Evolutionary conservation across 2,113 vertebrate genomes (phyloP).

Genomic region (Caracal caracal): DNA sequence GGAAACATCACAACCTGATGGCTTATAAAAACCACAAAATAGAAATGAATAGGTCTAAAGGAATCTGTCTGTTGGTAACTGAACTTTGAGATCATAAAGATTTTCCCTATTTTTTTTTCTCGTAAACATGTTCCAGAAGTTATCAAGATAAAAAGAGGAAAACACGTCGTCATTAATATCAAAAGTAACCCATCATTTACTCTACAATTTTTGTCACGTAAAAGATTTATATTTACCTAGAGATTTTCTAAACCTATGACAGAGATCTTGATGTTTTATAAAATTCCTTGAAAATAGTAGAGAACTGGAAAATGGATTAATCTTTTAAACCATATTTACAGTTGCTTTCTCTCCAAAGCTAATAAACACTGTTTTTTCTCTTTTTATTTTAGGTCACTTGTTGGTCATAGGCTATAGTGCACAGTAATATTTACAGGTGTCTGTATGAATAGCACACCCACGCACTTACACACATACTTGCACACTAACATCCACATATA

Average conservation of each 20-base stretch:
- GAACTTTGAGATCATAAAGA: not conserved
- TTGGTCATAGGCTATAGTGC: conserved; percentile 71
- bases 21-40: not conserved
- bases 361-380: conserved; percentile 59
- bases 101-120: conserved; percentile 4
- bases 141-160: not conserved
- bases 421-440: conserved; percentile 47
- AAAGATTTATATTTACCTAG: conserved; percentile 32
- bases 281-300: conserved; percentile 43
- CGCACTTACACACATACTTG: not conserved
- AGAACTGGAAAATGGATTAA: conserved; percentile 72
- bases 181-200: conserved; percentile 22
- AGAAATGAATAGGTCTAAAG: conserved; percentile 37
- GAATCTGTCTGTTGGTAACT: not conserved
- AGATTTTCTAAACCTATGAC: conserved; percentile 39
- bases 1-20: not conserved
- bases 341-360: conserved; percentile 72
- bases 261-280: conserved; percentile 51
- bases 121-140: conserved; percentile 24
- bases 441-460: not conserved
- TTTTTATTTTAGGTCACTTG: conserved; percentile 75
- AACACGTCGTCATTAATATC: not conserved
- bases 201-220: not conserved
- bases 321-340: conserved; percentile 70
- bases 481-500: not conserved